phyloP scores from a whole-genome alignment of 2,113 vertebrate species.

The Taxidea taxus region DNA sequence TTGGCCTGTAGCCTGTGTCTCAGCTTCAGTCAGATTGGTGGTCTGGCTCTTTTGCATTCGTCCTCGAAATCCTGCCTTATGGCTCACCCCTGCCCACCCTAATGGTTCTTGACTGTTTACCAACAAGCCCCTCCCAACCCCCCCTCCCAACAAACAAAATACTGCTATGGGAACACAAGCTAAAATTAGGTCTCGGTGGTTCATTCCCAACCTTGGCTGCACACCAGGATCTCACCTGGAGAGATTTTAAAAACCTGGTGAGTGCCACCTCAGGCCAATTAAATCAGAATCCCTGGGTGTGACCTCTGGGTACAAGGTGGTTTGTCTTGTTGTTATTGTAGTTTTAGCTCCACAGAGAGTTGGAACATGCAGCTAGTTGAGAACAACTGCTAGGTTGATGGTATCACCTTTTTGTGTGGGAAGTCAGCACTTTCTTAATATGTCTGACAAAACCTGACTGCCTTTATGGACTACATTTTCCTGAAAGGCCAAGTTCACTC shows the following conservation, averaged over 20 bases:
- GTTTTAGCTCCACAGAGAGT: neutral
- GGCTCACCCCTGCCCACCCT: neutral
- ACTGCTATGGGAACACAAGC: neutral
- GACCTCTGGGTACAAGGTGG: neutral
- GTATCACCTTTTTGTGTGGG: neutral
- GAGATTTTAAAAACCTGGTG: neutral
- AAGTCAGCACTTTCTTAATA: conserved; percentile 2
- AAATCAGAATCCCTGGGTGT: neutral
- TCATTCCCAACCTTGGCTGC: neutral
- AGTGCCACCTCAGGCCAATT: neutral
- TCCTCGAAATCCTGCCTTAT: neutral
- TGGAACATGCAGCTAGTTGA: neutral
- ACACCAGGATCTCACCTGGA: neutral
- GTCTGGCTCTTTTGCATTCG: neutral
- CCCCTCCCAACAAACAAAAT: neutral
- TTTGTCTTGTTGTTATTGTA: neutral
- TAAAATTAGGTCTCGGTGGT: neutral
- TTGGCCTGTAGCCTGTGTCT: neutral
- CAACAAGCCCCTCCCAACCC: neutral
- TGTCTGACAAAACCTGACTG: neutral
- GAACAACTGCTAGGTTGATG: neutral
- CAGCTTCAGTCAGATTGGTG: neutral
- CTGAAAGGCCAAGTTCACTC: conserved; percentile 24
- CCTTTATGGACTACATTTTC: conserved; percentile 27
- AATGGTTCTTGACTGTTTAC: neutral